These are phyloP conservation scores for Antrozous pallidus DNA, from an alignment of 2,797 vertebrate genomes.

Conservation along the genomic window DNA sequence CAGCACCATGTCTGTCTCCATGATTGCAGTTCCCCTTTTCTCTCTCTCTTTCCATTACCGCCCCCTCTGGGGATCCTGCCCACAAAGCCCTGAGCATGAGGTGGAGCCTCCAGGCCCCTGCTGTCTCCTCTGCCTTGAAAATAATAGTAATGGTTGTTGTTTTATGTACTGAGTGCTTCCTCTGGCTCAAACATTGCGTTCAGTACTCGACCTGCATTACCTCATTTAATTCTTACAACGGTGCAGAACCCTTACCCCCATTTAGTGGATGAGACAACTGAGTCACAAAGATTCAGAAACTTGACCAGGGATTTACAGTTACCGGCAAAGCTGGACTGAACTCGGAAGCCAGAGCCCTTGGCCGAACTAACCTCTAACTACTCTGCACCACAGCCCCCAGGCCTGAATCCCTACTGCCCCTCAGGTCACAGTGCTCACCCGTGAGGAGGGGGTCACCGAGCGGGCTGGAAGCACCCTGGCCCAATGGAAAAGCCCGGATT, in stretches of 20 bases:
- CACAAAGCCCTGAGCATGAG: background rate
- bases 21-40: background rate
- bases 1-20: background rate
- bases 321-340: background rate
- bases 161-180: background rate
- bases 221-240: background rate
- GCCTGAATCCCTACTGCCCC: background rate
- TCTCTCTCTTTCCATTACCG: background rate
- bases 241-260: background rate
- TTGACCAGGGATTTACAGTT: background rate
- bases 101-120: background rate
- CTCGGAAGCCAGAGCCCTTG: background rate
- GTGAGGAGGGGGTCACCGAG: background rate
- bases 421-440: fast-evolving
- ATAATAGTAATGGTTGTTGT: background rate
- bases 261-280: background rate
- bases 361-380: background rate
- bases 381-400: background rate
- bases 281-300: slow-evolving; percentile 16
- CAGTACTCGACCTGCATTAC: background rate
- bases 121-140: background rate
- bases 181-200: background rate
- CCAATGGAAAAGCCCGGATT: slow-evolving; percentile 45
- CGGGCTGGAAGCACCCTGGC: background rate
- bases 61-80: background rate